Evolutionary conservation across 2,797 vertebrate species (phyloP).

Genomic region (Glyptemys insculpta): DNA sequence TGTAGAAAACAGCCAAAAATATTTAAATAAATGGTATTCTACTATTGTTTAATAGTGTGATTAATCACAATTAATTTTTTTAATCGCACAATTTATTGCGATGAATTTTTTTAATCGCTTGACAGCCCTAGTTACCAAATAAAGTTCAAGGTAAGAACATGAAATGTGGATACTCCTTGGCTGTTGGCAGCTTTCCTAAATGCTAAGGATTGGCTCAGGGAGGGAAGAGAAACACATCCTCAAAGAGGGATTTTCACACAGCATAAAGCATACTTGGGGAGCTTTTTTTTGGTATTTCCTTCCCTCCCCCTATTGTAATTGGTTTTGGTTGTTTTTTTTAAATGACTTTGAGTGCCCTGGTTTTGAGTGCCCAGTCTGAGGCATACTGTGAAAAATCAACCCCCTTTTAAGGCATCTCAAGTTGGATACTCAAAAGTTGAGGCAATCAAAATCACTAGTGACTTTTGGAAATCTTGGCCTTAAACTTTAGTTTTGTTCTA

Average conservation of each 20-base stretch:
- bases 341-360: background rate
- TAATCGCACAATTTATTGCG: no score
- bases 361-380: background rate
- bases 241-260: background rate
- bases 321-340: background rate
- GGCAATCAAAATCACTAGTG: background rate
- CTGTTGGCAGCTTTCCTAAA: slow-evolving; percentile 64
- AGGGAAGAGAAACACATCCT: background rate
- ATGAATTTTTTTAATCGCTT: no score
- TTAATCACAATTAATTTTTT: no score
- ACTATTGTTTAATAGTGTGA: no score
- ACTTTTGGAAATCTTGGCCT: background rate
- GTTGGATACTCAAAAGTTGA: background rate
- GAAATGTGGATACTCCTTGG: slow-evolving; percentile 26
- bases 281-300: background rate
- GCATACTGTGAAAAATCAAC: background rate
- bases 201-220: slow-evolving; percentile 30
- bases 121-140: background rate
- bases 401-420: background rate
- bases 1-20: no score
- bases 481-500: background rate
- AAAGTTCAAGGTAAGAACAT: slow-evolving; percentile 57
- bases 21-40: no score
- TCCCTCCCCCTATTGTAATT: background rate
- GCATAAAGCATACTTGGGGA: background rate